phyloP scores from a whole-genome alignment of 2,888 invertebrate genomes.

The Epinotia brunnichana region DNA sequence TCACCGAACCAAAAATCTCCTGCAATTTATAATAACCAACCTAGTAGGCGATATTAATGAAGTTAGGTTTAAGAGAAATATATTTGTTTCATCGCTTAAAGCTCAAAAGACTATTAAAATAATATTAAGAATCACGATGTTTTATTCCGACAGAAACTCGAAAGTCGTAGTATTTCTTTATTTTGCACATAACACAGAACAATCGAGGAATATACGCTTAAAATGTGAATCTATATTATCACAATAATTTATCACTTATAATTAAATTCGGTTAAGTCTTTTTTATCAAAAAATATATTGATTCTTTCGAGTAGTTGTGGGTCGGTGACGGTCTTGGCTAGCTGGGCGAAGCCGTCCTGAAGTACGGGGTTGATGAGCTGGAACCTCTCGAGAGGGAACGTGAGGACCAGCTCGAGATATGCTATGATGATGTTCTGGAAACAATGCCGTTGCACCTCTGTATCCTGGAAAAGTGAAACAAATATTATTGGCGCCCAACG shows the following conservation, averaged over 20 bases:
- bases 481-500: conserved; percentile 13
- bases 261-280: conserved; percentile 75
- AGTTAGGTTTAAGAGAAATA: conserved; percentile 47
- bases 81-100: conserved; percentile 57
- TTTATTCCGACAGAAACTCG: conserved; percentile 47
- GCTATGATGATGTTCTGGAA: conserved; percentile 94
- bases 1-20: conserved; percentile 76
- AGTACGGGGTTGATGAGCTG: conserved; percentile 78
- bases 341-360: conserved; percentile 73
- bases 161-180: conserved; percentile 65
- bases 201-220: conserved; percentile 71
- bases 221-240: conserved; percentile 58
- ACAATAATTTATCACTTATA: conserved; percentile 75
- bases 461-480: conserved; percentile 84
- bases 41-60: conserved; percentile 15
- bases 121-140: conserved; percentile 41
- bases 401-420: conserved; percentile 89
- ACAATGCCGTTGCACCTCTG: conserved; percentile 92
- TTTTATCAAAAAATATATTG: conserved; percentile 82
- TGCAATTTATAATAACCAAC: conserved; percentile 53
- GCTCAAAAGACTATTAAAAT: conserved; percentile 65
- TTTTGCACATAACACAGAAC: conserved; percentile 74
- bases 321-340: conserved; percentile 77
- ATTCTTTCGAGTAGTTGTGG: conserved; percentile 79
- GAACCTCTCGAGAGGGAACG: conserved; percentile 85